phyloP scores from a whole-genome alignment of 2,888 invertebrate genomes.

The Drosophila monieri region DNA sequence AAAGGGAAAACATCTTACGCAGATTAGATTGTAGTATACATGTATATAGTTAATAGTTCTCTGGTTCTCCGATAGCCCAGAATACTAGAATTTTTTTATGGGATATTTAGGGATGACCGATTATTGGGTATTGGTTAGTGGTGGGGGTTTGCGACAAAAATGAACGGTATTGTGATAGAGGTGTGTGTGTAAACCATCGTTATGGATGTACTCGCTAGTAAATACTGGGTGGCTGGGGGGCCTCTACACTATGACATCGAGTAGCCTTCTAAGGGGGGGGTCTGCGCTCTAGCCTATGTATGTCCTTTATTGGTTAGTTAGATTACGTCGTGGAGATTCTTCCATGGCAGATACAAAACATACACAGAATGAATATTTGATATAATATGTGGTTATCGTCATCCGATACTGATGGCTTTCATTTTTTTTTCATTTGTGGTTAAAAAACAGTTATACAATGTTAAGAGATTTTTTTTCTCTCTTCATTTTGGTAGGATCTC shows the following conservation, averaged over 20 bases:
- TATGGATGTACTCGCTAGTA: conserved; percentile 32
- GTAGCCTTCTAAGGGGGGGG: conserved; percentile 23
- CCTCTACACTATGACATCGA: conserved; percentile 69
- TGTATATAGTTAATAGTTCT: conserved; percentile 25
- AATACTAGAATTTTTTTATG: not conserved
- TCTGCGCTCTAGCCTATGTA: conserved; percentile 20
- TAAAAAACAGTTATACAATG: conserved; percentile 39
- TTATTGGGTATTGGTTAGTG: not conserved
- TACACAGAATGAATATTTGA: conserved; percentile 39
- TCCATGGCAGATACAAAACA: conserved; percentile 42
- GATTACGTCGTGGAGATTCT: conserved; percentile 17
- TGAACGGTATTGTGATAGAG: conserved; percentile 6
- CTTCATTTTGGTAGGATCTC: conserved; percentile 1
- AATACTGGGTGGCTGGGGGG: conserved; percentile 32
- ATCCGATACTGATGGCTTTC: too few relatives aligned
- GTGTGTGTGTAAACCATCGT: conserved; percentile 20
- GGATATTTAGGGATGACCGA: not conserved
- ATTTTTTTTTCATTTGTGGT: conserved; percentile 13
- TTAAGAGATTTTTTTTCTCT: conserved; percentile 5
- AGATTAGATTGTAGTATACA: conserved; percentile 38
- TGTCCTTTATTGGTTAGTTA: conserved; percentile 34
- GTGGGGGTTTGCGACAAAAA: conserved; percentile 7
- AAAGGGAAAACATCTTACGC: conserved; percentile 54
- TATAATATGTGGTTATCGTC: conserved; percentile 26
- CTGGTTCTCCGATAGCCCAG: conserved; percentile 13